Conservation (phyloP, 2,797 vertebrate genomes). For the Manis pentadactyla region DNA sequence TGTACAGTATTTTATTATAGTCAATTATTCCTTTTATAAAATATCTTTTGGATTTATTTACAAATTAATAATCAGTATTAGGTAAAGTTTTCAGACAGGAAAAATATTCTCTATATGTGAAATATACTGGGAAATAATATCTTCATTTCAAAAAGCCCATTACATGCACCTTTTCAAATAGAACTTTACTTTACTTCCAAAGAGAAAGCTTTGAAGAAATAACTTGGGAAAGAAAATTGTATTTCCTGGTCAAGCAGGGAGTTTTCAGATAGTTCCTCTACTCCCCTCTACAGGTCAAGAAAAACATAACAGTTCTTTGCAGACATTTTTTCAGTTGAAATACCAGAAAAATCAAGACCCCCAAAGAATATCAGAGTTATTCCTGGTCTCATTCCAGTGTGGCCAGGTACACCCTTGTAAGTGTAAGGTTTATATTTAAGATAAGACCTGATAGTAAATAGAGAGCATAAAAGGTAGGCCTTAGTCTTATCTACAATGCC, state of each 20-base stretch:
- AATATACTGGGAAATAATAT: not conserved
- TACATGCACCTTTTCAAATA: not conserved
- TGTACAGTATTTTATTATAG: not conserved
- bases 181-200: slow-evolving; percentile 60
- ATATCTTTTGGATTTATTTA: not conserved
- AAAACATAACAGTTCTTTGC: slow-evolving; percentile 57
- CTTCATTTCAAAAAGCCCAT: not conserved
- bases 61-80: not conserved
- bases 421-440: not conserved
- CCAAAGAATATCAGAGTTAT: not conserved
- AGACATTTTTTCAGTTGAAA: not conserved
- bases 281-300: slow-evolving; percentile 85
- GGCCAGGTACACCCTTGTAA: not conserved
- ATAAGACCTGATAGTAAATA: not conserved
- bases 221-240: slow-evolving; percentile 27
- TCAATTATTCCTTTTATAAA: not conserved
- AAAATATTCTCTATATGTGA: not conserved
- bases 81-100: not conserved
- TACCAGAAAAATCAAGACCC: not conserved
- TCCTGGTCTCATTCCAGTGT: not conserved
- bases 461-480: not conserved
- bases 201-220: slow-evolving; percentile 58
- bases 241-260: not conserved
- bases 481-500: not conserved
- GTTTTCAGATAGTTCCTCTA: slow-evolving; percentile 81